These are phyloP conservation scores for Danio rerio DNA, from an alignment of 2,113 vertebrate genomes.

Conservation along the genomic window DNA sequence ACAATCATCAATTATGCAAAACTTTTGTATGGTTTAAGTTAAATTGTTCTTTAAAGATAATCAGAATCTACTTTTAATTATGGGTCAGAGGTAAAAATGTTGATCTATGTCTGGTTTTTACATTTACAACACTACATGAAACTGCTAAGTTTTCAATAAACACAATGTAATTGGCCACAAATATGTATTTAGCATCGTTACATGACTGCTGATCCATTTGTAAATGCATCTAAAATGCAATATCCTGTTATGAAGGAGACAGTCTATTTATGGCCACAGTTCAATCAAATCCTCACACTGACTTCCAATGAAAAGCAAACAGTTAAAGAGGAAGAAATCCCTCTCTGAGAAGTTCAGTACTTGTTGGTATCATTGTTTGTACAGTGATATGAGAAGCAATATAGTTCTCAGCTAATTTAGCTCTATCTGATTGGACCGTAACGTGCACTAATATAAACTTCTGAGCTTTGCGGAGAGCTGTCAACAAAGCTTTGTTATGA, in stretches of 20 bases:
- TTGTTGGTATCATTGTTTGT: background rate
- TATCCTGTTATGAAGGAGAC: conserved; percentile 47
- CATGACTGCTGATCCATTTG: background rate
- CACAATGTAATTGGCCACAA: background rate
- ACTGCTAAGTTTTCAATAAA: conserved; percentile 18
- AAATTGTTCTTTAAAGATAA: too few species aligned
- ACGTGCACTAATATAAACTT: background rate
- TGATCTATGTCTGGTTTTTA: background rate
- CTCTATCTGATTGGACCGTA: background rate
- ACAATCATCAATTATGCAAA: background rate
- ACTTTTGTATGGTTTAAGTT: background rate
- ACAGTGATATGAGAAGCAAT: background rate
- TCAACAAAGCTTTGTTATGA: conserved; percentile 26
- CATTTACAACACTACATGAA: background rate
- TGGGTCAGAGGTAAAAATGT: background rate
- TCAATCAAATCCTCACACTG: background rate
- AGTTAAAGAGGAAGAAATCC: background rate
- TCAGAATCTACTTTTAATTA: too few species aligned
- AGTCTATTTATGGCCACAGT: conserved; percentile 28
- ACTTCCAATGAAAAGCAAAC: conserved; percentile 32
- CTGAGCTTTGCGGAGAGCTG: background rate
- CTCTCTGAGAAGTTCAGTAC: background rate
- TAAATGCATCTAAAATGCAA: conserved; percentile 45
- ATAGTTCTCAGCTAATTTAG: background rate
- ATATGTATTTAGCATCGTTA: conserved; percentile 27